Conservation (phyloP, 1,140 invertebrate species). For the Ceratina calcarata region DNA sequence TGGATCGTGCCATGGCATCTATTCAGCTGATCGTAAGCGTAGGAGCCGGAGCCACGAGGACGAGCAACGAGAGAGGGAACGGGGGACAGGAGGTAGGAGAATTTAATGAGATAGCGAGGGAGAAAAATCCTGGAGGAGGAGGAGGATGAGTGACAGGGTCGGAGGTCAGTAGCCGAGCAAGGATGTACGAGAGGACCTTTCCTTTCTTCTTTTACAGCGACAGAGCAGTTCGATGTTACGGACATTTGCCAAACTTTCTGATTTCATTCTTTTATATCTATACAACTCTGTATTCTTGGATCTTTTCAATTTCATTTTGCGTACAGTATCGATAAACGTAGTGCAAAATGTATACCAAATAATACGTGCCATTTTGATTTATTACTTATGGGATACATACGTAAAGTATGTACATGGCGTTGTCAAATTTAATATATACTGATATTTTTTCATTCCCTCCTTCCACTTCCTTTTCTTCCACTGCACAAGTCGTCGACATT, state of each 20-base stretch:
- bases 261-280: no score
- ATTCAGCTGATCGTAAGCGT: slow-evolving; percentile 45
- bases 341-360: no score
- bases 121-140: slow-evolving; percentile 24
- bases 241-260: no score
- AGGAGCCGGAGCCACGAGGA: slow-evolving; percentile 23
- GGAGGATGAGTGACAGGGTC: slow-evolving; percentile 52
- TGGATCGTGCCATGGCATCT: slow-evolving; percentile 50
- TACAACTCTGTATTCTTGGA: no score
- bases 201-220: not conserved
- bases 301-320: no score
- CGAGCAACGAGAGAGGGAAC: no score
- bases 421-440: no score
- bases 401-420: no score
- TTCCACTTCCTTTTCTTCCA: slow-evolving; percentile 10
- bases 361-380: no score
- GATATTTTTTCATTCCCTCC: slow-evolving; percentile 6
- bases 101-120: slow-evolving; percentile 44
- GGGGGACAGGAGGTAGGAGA: slow-evolving; percentile 2
- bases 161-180: slow-evolving; percentile 51
- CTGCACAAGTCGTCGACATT: slow-evolving; percentile 47
- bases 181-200: slow-evolving; percentile 37
- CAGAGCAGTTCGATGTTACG: no score
- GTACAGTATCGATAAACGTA: no score
- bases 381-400: no score